A percentile compares a stretch with the other conserved stretches of the same genome.
Conservation (phyloP, 2,113 vertebrate genomes). For the Planiliza haematocheilus region DNA sequence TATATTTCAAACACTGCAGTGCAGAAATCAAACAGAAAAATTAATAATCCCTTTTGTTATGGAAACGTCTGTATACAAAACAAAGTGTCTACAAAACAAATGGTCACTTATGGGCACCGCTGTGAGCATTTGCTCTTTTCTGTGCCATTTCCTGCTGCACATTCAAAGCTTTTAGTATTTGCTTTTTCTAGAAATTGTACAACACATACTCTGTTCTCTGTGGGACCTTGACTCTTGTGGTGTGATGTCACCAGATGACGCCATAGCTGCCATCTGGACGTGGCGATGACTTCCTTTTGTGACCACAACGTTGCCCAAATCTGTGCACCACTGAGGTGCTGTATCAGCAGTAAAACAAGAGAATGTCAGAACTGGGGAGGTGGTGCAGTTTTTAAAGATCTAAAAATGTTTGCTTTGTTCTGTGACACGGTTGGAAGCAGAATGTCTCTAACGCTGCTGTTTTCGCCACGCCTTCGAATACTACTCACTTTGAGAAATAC, state of each 20-base stretch:
- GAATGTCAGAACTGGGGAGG: conserved; percentile 10
- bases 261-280: conserved; percentile 71
- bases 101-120: neutral
- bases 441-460: neutral
- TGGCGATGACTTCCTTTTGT: conserved; percentile 66
- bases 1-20: neutral
- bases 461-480: too few relatives aligned
- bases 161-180: neutral
- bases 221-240: conserved; percentile 43
- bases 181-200: conserved; percentile 8
- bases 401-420: neutral
- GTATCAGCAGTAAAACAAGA: conserved; percentile 60
- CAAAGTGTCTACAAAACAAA: neutral
- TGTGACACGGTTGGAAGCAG: neutral
- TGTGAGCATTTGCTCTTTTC: neutral
- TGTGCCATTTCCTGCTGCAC: neutral
- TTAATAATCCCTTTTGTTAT: neutral
- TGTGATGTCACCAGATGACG: conserved; percentile 71
- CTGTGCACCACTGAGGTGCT: conserved; percentile 53
- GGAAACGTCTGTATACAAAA: neutral
- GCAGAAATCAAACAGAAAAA: too few relatives aligned
- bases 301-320: conserved; percentile 46
- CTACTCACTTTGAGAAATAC: too few relatives aligned
- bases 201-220: conserved; percentile 22
- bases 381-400: conserved; percentile 5